Conservation (phyloP, 2,888 invertebrate species). For the Drosophila lacicola region DNA sequence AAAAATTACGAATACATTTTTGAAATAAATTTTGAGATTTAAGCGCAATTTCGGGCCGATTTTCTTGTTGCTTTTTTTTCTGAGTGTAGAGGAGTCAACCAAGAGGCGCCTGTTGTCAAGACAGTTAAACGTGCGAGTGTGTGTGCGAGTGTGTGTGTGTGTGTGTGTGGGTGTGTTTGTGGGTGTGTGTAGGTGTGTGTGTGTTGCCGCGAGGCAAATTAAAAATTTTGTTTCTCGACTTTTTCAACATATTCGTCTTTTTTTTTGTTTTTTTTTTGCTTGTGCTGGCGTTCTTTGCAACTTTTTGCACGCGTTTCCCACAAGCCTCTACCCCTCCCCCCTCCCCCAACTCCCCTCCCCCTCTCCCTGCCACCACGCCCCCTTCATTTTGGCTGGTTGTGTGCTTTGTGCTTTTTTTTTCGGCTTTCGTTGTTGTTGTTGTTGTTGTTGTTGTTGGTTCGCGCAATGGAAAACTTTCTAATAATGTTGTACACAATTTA, state of each 20-base stretch:
- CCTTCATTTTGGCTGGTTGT: constrained; percentile 33
- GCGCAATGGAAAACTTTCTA: constrained; percentile 81
- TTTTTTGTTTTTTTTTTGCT: constrained; percentile 42
- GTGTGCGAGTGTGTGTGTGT: constrained; percentile 32
- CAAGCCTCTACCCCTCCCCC: neutral
- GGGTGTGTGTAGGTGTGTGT: constrained; percentile 29
- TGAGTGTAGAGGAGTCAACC: too few species aligned
- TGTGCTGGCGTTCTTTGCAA: constrained; percentile 64
- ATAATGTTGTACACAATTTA: constrained; percentile 84
- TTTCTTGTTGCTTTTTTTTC: too few species aligned
- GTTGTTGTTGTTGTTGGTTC: constrained; percentile 46
- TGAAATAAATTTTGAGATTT: too few species aligned
- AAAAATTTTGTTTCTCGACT: constrained; percentile 80
- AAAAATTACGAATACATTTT: too few species aligned
- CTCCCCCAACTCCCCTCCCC: neutral
- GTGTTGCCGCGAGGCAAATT: constrained; percentile 78
- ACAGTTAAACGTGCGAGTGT: constrained; percentile 42
- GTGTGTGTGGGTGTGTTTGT: constrained; percentile 35
- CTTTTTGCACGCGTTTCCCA: constrained; percentile 58
- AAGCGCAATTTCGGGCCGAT: too few species aligned
- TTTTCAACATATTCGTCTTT: constrained; percentile 57
- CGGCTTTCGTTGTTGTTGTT: constrained; percentile 37
- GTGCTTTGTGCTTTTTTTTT: constrained; percentile 52
- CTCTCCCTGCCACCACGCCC: neutral
- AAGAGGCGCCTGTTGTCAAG: constrained; percentile 57